Conservation (phyloP, 2,797 vertebrate genomes). For the Lateolabrax maculatus region DNA sequence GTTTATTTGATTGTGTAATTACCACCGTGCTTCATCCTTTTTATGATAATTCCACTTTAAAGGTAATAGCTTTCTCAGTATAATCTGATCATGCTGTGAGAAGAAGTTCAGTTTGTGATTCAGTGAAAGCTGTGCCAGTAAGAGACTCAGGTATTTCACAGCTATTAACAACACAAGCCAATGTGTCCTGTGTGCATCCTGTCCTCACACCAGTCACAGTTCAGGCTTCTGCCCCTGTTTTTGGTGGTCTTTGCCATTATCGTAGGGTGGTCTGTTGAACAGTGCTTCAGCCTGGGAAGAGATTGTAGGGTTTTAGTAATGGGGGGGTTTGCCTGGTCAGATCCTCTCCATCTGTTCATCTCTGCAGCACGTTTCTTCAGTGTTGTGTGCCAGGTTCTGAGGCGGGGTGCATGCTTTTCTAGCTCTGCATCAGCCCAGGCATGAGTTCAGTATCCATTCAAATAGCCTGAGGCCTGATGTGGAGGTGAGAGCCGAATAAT, state of each 20-base stretch:
- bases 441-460: constrained; percentile 70
- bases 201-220: constrained; percentile 53
- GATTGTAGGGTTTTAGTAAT: constrained; percentile 64
- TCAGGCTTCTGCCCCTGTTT: constrained; percentile 63
- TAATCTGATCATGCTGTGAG: constrained; percentile 52
- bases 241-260: constrained; percentile 67
- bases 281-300: constrained; percentile 51
- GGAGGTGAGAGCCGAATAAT: constrained; percentile 82
- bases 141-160: constrained; percentile 54
- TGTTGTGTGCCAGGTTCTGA: constrained; percentile 61
- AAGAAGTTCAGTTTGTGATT: constrained; percentile 30
- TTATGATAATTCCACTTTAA: constrained; percentile 43
- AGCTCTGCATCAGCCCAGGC: constrained; percentile 45
- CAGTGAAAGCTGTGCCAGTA: constrained; percentile 51
- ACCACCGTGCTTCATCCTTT: constrained; percentile 27
- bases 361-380: constrained; percentile 52
- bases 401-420: constrained; percentile 42
- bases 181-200: constrained; percentile 51
- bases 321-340: constrained; percentile 51
- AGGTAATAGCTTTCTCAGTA: constrained; percentile 49
- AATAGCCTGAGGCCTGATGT: constrained; percentile 78
- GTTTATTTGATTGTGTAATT: constrained; percentile 62
- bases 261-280: constrained; percentile 70
- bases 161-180: constrained; percentile 57
- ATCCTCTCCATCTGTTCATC: constrained; percentile 79